These are phyloP conservation scores for Margaritifera margaritifera DNA, from an alignment of 2,888 invertebrate species.

Conservation along the genomic window DNA sequence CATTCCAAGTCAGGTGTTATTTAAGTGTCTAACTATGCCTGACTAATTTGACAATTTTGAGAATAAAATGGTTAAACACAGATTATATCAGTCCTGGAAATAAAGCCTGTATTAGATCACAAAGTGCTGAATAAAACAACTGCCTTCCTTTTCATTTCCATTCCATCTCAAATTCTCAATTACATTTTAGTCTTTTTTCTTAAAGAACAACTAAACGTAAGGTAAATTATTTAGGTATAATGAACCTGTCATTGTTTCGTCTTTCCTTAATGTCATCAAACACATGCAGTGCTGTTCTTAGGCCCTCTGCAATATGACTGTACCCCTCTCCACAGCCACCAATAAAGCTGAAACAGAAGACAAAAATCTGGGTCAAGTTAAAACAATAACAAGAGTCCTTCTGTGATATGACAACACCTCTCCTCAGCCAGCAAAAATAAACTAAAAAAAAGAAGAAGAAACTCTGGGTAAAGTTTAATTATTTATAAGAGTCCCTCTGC, in stretches of 20 bases:
- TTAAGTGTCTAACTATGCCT: too few species aligned
- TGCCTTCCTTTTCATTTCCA: too few species aligned
- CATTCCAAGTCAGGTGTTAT: too few species aligned
- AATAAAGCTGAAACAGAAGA: constrained; percentile 79
- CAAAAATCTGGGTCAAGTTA: neutral
- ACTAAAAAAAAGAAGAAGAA: constrained; percentile 74
- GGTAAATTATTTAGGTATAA: neutral
- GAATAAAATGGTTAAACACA: too few species aligned
- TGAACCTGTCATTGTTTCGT: constrained; percentile 56
- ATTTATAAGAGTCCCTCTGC: constrained; percentile 87
- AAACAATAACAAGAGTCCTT: constrained; percentile 83
- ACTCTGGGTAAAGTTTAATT: neutral
- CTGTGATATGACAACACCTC: constrained; percentile 92
- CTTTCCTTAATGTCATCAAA: constrained; percentile 84
- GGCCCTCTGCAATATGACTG: constrained; percentile 91
- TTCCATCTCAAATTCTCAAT: too few species aligned
- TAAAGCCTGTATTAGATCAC: too few species aligned
- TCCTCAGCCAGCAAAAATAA: constrained; percentile 91
- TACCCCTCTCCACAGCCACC: constrained; percentile 92
- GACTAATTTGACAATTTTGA: too few species aligned
- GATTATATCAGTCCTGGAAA: too few species aligned
- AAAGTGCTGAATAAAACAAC: too few species aligned
- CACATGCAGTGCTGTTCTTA: constrained; percentile 89
- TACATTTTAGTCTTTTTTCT: too few species aligned
- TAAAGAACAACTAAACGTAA: too few species aligned